phyloP scores from a whole-genome alignment of 1,140 invertebrate species.

The Aethina tumida region DNA sequence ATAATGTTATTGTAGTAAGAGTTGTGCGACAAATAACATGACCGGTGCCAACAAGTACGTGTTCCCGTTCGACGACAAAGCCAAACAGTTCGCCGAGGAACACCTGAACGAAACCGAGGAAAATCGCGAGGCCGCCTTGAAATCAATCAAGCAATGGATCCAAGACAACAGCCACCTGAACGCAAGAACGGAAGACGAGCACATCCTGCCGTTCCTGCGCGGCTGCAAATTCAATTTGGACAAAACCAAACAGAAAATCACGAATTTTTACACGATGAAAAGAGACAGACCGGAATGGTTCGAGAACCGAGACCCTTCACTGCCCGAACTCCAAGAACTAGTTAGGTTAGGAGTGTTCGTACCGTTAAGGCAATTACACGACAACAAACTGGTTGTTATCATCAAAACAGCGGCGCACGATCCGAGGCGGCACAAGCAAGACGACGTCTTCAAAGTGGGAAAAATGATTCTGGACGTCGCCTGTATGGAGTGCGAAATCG shows the following conservation, averaged over 20 bases:
- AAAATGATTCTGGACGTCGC: conserved; percentile 49
- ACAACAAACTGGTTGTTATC: conserved; percentile 44
- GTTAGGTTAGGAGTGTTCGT: conserved; percentile 48
- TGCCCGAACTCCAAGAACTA: conserved; percentile 46
- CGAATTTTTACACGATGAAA: conserved; percentile 47
- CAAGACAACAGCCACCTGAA: conserved; percentile 17
- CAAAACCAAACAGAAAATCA: conserved; percentile 45
- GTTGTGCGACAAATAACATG: neutral
- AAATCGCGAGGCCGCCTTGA: conserved; percentile 10
- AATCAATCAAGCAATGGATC: conserved; percentile 20
- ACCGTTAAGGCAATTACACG: conserved; percentile 38
- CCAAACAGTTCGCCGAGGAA: conserved; percentile 9
- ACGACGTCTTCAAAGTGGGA: conserved; percentile 48
- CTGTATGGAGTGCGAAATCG: conserved; percentile 38
- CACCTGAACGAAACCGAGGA: conserved; percentile 21
- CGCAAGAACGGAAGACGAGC: conserved; percentile 39
- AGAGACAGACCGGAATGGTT: conserved; percentile 48
- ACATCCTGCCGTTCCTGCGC: conserved; percentile 49
- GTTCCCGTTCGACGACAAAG: conserved; percentile 6
- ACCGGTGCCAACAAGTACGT: conserved; percentile 1
- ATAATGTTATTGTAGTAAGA: neutral
- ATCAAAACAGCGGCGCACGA: conserved; percentile 46
- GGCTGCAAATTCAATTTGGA: conserved; percentile 50
- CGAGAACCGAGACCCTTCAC: conserved; percentile 44
- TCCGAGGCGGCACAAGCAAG: conserved; percentile 42